Evolutionary conservation across 1,140 invertebrate genomes (phyloP).

Genomic region (Sycophila sp.): DNA sequence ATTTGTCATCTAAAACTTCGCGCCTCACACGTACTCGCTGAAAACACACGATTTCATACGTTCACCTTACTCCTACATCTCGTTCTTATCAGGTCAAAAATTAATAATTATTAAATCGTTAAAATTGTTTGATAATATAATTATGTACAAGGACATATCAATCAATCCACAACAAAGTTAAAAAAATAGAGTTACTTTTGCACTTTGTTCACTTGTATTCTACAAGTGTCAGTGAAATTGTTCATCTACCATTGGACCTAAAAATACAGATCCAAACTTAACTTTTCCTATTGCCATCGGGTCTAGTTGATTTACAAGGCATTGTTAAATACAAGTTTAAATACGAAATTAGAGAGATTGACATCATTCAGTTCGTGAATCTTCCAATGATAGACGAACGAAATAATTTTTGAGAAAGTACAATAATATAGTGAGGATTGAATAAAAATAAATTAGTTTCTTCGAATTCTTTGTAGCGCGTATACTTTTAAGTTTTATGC

Average conservation of each 20-base stretch:
- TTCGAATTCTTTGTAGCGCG: slow-evolving; percentile 11
- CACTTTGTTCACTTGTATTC: slow-evolving; percentile 16
- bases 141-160: slow-evolving; percentile 34
- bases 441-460: slow-evolving; percentile 42
- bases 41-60: not conserved
- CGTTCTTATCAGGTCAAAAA: slow-evolving; percentile 28
- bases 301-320: too few species aligned
- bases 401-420: not conserved
- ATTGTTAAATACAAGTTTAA: too few species aligned
- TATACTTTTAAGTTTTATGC: slow-evolving; percentile 11
- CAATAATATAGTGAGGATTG: slow-evolving; percentile 19
- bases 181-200: slow-evolving; percentile 31
- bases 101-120: slow-evolving; percentile 31
- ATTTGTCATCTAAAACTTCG: not conserved
- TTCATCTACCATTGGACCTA: slow-evolving; percentile 2
- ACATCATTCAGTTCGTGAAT: slow-evolving; percentile 1
- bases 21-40: not conserved
- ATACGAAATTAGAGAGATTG: slow-evolving; percentile 27
- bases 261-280: too few species aligned
- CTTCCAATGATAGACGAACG: slow-evolving; percentile 2
- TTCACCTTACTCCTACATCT: slow-evolving; percentile 3
- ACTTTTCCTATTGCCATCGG: too few species aligned
- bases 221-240: slow-evolving; percentile 23
- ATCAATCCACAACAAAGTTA: slow-evolving; percentile 26
- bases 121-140: slow-evolving; percentile 33